Conservation (phyloP, 2,113 vertebrate genomes). For the Corythoichthys intestinalis region DNA sequence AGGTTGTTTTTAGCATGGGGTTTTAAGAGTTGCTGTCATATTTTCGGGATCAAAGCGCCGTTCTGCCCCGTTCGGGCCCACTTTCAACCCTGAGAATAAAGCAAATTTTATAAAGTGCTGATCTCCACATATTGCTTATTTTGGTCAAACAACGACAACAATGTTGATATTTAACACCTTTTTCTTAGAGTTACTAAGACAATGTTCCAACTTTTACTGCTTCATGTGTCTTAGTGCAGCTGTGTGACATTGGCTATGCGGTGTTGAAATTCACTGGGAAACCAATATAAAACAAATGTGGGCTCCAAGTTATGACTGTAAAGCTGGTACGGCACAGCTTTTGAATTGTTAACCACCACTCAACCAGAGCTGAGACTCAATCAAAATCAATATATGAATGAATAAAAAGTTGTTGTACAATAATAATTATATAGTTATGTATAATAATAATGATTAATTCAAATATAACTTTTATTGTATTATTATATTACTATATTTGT, state of each 20-base stretch:
- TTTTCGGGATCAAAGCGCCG: too few relatives aligned
- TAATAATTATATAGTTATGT: too few relatives aligned
- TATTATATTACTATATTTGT: too few relatives aligned
- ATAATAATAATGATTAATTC: too few relatives aligned
- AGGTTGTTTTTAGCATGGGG: too few relatives aligned
- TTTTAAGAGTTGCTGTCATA: too few relatives aligned
- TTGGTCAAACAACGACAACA: neutral
- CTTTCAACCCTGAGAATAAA: too few relatives aligned
- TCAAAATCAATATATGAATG: neutral
- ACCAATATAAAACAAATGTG: constrained; percentile 57
- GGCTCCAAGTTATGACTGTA: constrained; percentile 65
- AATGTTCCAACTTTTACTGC: constrained; percentile 39
- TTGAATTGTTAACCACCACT: constrained; percentile 42
- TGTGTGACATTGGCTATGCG: constrained; percentile 54
- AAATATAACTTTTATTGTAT: too few relatives aligned
- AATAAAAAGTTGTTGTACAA: constrained; percentile 21
- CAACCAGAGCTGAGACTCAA: constrained; percentile 22
- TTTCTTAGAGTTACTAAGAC: neutral
- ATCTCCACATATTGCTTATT: too few relatives aligned
- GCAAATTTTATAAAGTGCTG: too few relatives aligned
- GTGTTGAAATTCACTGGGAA: constrained; percentile 56
- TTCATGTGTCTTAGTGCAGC: constrained; percentile 49
- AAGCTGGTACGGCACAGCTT: constrained; percentile 67
- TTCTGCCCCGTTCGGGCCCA: too few relatives aligned
- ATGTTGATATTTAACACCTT: neutral